These are phyloP conservation scores for Hyla sarda DNA, from an alignment of 2,113 vertebrate genomes.

Conservation along the genomic window DNA sequence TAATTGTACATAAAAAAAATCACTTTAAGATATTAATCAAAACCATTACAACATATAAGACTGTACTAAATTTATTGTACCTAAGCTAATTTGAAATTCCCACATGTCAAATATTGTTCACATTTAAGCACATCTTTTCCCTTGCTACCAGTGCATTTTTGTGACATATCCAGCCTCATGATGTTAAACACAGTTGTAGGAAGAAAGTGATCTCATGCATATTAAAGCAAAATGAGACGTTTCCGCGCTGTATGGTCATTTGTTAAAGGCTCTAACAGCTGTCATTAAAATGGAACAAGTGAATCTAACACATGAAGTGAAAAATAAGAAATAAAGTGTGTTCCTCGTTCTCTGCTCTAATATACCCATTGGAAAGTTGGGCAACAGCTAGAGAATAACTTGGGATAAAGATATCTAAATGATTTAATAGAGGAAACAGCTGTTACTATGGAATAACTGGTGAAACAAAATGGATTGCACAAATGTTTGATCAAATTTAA, in stretches of 20 bases:
- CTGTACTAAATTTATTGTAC: background rate
- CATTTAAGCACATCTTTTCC: background rate
- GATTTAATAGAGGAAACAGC: background rate
- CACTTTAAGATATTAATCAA: background rate
- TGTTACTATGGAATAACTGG: background rate
- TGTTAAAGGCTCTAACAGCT: constrained; percentile 10
- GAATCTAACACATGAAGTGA: background rate
- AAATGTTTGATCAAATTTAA: background rate
- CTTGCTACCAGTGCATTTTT: constrained; percentile 4
- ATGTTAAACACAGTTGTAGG: constrained; percentile 6
- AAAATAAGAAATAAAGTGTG: background rate
- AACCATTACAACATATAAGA: background rate
- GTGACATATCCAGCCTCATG: constrained; percentile 1
- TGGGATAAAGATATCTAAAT: background rate
- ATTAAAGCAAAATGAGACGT: constrained; percentile 16
- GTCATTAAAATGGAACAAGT: constrained; percentile 23
- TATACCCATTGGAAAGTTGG: background rate
- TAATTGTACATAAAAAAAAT: background rate
- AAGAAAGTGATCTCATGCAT: constrained; percentile 11
- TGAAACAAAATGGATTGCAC: background rate
- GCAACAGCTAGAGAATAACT: background rate
- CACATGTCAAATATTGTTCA: background rate
- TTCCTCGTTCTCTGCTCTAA: background rate
- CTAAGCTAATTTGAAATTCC: background rate
- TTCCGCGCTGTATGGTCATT: background rate